A percentile compares a stretch with the other conserved stretches of the same genome.
These are phyloP conservation scores for Lepeophtheirus salmonis DNA, from an alignment of 1,140 invertebrate species.

Conservation along the genomic window DNA sequence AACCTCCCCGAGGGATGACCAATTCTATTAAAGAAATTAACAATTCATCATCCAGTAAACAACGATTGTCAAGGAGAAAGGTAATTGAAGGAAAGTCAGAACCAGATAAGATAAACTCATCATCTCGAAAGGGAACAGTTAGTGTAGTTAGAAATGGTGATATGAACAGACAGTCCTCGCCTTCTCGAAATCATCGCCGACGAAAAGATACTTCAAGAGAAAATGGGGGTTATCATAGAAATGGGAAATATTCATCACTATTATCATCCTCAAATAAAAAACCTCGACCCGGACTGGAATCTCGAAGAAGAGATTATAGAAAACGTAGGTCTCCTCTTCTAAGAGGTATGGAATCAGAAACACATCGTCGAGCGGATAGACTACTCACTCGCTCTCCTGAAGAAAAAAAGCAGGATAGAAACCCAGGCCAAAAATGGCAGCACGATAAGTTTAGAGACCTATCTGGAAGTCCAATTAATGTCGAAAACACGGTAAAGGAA, in stretches of 20 bases:
- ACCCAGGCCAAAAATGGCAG: background rate
- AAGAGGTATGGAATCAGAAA: background rate
- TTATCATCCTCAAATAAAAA: background rate
- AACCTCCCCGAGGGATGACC: no score
- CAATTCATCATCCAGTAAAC: no score
- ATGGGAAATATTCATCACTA: background rate
- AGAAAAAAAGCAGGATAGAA: background rate
- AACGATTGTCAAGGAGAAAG: no score
- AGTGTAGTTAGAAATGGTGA: no score
- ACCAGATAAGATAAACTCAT: no score
- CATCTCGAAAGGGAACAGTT: no score
- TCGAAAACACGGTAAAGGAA: background rate
- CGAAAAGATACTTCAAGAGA: no score
- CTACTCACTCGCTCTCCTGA: background rate
- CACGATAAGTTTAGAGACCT: conserved; percentile 12
- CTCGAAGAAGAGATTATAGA: no score
- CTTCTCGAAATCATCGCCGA: no score
- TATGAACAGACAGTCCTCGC: no score
- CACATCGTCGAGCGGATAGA: background rate
- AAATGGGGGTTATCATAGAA: background rate
- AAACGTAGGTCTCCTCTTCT: background rate
- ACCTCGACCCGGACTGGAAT: background rate
- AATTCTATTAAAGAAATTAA: no score
- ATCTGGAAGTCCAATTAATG: conserved; percentile 1
- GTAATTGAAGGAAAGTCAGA: no score